Evolutionary conservation across 2,888 invertebrate species (phyloP).

Genomic region (Sinohyriopsis cumingii): DNA sequence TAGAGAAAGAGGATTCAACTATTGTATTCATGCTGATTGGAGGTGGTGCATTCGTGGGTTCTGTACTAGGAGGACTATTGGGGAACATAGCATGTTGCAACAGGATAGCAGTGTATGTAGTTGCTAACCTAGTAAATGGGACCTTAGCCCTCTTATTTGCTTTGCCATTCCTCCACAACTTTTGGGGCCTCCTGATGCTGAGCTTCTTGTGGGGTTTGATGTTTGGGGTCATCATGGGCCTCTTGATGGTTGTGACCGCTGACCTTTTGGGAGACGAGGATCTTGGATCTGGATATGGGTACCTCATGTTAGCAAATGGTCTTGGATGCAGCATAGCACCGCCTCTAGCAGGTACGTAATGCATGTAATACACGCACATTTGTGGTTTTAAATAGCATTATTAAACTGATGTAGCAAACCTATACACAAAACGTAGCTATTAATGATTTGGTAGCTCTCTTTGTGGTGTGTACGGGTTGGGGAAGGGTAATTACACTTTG

Average conservation of each 20-base stretch:
- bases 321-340: slow-evolving; percentile 57
- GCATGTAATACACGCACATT: slow-evolving; percentile 1
- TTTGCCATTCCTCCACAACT: slow-evolving; percentile 26
- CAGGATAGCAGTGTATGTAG: slow-evolving; percentile 45
- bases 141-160: slow-evolving; percentile 33
- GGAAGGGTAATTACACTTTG: no score
- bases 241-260: slow-evolving; percentile 56
- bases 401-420: no score
- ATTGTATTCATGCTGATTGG: slow-evolving; percentile 42
- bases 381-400: no score
- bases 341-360: slow-evolving; percentile 56
- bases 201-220: slow-evolving; percentile 41
- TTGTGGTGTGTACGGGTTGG: no score
- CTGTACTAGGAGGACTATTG: slow-evolving; percentile 52
- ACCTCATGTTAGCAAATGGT: slow-evolving; percentile 62
- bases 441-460: no score
- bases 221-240: slow-evolving; percentile 58
- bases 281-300: slow-evolving; percentile 57
- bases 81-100: slow-evolving; percentile 50
- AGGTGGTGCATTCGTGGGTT: slow-evolving; percentile 54
- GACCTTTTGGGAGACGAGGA: slow-evolving; percentile 54
- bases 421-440: no score
- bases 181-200: slow-evolving; percentile 18
- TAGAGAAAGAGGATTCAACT: slow-evolving; percentile 43
- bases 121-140: slow-evolving; percentile 47